Evolutionary conservation across 1,140 invertebrate species (phyloP).

Genomic region (Temnothorax nylanderi): DNA sequence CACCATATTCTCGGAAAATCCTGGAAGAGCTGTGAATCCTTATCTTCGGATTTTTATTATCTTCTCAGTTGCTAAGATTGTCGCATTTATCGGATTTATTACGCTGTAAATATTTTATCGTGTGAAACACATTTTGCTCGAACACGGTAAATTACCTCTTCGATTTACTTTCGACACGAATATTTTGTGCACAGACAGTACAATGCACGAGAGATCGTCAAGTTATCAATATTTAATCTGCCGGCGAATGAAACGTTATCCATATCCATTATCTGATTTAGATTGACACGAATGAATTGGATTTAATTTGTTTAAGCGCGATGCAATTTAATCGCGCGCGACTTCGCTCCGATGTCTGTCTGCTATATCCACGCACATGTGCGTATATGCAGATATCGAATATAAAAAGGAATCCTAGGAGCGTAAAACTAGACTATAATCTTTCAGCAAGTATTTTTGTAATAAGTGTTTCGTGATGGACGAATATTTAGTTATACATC

Average conservation of each 20-base stretch:
- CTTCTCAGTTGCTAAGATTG: background rate
- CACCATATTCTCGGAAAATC: background rate
- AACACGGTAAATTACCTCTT: background rate
- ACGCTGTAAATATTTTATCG: background rate
- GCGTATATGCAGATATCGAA: background rate
- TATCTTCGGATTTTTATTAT: background rate
- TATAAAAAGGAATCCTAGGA: background rate
- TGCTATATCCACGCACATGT: too few relatives aligned
- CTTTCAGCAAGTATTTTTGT: slow-evolving; percentile 20
- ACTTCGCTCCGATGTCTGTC: background rate
- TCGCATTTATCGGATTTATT: background rate
- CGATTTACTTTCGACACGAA: slow-evolving; percentile 1
- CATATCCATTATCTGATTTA: slow-evolving; percentile 44
- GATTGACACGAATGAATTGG: slow-evolving; percentile 59
- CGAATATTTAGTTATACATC: slow-evolving; percentile 3
- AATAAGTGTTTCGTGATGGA: slow-evolving; percentile 5
- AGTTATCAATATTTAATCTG: slow-evolving; percentile 50
- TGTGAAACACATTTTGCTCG: background rate
- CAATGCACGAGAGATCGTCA: background rate
- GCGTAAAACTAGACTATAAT: slow-evolving; percentile 33
- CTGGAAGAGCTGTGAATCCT: slow-evolving; percentile 5
- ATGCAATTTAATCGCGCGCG: slow-evolving; percentile 30
- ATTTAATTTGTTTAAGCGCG: slow-evolving; percentile 55
- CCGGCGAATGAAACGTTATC: slow-evolving; percentile 39
- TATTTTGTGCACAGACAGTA: background rate